Percentiles rank a stretch among this genome's conserved stretches.
phyloP scores from a whole-genome alignment of 2,113 vertebrate species.

The Verasper variegatus region DNA sequence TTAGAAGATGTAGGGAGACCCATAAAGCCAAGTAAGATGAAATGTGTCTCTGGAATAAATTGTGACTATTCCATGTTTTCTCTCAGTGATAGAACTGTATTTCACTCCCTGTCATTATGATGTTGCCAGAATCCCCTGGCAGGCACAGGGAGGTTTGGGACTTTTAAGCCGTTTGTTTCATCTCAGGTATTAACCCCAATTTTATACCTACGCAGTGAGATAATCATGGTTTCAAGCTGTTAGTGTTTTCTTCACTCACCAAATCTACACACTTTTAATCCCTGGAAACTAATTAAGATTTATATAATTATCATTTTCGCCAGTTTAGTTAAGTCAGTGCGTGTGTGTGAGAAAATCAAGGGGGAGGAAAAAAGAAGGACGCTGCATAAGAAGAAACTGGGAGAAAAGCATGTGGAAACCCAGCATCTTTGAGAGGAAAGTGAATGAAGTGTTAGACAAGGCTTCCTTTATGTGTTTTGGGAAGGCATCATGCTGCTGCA shows the following conservation, averaged over 20 bases:
- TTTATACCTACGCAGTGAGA: constrained; percentile 80
- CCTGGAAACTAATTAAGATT: constrained; percentile 84
- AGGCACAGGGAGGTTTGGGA: constrained; percentile 72
- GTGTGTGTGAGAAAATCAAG: constrained; percentile 12
- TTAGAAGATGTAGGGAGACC: constrained; percentile 64
- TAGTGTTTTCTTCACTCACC: constrained; percentile 74
- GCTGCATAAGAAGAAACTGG: constrained; percentile 26
- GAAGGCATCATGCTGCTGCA: constrained; percentile 62
- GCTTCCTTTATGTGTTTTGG: constrained; percentile 64
- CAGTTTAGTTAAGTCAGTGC: constrained; percentile 61
- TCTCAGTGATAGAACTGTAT: constrained; percentile 63
- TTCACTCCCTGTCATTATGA: constrained; percentile 69
- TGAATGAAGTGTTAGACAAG: constrained; percentile 63
- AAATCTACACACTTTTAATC: constrained; percentile 82
- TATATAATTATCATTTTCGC: constrained; percentile 77
- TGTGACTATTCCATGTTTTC: constrained; percentile 65
- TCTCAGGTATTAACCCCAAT: constrained; percentile 83
- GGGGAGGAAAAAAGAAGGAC: constrained; percentile 6
- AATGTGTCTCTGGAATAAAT: constrained; percentile 71
- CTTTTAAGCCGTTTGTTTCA: constrained; percentile 83
- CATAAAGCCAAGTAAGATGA: constrained; percentile 65
- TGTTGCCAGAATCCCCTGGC: constrained; percentile 75
- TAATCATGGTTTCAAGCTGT: constrained; percentile 79
- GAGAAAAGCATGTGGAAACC: constrained; percentile 44
- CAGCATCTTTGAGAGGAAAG: constrained; percentile 37